Base-by-base conservation (phyloP, 35 echinoderm and acorn worm species). In the Lytechinus pictus region DNA sequence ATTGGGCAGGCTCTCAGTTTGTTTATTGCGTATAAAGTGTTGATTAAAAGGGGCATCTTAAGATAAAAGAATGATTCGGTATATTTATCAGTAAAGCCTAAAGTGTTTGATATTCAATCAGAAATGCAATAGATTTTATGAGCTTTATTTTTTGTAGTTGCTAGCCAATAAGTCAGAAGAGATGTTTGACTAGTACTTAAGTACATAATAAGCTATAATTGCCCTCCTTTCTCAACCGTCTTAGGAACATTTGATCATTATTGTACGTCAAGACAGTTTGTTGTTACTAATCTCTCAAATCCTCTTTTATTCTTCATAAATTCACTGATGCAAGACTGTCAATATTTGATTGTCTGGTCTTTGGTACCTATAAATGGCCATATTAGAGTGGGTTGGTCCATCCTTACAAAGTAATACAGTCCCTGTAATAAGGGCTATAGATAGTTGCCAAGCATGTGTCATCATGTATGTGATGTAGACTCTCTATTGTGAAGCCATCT, bases 321-420 rank as follows among this genome's bases (percentile, higher is more conserved):
- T 79, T 79, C 66, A 79, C 66, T 79, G 66, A 79, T 79, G 66
- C 66, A 79, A 79, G 66, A 79, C 61, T 21, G 61, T 71, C 61
- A 71, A 71, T 71, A 71, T 71, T 71, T 71, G 66, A 79, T n/a
- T 79, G 66, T 79, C 66, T 79, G 66, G 66, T 79, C 66, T 24
- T 24, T n/a, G 19, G 19, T 79, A 79, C 66, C n/a, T 24, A 6
- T 24, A 79, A 79, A 79, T 79, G 66, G 66, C 66, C 16, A 24
- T 79, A 79, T 24, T 79, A 24, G n/a, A 79, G 66, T 79, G 66
- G 66, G 66, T 79, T n/a, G 66, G 21, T 79, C 66, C 66, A 79
- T 79, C 66, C 21, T 79, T 79, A 24, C 66, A 72, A 72, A 11
- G 61, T 21, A 72, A 16, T 79, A 5, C 6, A 79, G 12, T 24